These are phyloP conservation scores for Caenorhabditis sp. DNA, from an alignment of 2,888 invertebrate species.

Conservation along the genomic window DNA sequence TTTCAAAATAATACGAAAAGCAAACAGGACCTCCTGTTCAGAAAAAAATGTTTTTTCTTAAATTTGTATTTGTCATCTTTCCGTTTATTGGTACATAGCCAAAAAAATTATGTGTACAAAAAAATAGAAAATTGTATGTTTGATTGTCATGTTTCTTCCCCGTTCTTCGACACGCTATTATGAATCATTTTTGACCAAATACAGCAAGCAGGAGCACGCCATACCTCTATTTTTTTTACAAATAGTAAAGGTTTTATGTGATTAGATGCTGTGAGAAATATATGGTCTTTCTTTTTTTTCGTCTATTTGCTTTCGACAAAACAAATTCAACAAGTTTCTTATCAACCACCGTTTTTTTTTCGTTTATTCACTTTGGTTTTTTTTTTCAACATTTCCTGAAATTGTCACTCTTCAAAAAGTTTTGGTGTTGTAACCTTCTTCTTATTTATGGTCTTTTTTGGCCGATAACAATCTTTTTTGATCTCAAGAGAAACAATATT, in stretches of 20 bases:
- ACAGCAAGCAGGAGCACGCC: neutral
- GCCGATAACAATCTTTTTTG: neutral
- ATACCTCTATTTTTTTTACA: neutral
- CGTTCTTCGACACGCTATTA: neutral
- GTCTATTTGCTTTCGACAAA: neutral
- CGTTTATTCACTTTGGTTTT: neutral
- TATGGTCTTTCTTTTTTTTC: neutral
- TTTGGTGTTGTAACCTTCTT: neutral
- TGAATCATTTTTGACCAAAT: constrained; percentile 1
- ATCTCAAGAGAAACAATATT: neutral
- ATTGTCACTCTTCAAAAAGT: neutral
- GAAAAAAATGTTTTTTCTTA: neutral
- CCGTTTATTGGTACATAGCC: neutral
- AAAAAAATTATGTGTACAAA: neutral
- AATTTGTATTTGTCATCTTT: neutral
- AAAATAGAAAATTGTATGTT: neutral
- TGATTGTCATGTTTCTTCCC: neutral
- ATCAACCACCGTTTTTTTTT: neutral
- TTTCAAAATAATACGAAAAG: too few species aligned
- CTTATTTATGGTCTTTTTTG: neutral
- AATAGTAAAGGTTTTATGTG: neutral
- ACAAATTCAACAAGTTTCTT: neutral
- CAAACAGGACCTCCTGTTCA: too few species aligned
- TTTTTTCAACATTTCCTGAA: neutral
- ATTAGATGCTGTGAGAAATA: constrained; percentile 1